Conservation (phyloP, 2,888 invertebrate species). For the Rotaria socialis region DNA sequence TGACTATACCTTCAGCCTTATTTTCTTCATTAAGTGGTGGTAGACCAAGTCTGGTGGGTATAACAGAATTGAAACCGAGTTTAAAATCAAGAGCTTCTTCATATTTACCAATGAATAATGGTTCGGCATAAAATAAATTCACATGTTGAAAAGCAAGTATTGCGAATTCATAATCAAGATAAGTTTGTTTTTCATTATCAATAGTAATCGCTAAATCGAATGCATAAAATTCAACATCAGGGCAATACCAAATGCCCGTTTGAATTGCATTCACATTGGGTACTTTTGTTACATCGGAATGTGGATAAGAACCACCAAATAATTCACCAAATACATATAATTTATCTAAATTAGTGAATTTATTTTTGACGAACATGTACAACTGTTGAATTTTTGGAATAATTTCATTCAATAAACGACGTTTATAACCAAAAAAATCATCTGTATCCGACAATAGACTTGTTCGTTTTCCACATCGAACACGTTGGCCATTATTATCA, state of each 20-base stretch:
- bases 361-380: not conserved
- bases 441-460: not conserved
- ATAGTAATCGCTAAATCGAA: not conserved
- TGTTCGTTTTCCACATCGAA: constrained; percentile 1
- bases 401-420: not conserved
- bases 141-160: not conserved
- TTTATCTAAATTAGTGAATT: not conserved
- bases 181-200: not conserved
- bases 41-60: not conserved
- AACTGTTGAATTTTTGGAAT: not conserved
- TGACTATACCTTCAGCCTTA: not conserved
- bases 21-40: not conserved
- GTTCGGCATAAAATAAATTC: not conserved
- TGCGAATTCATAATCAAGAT: not conserved
- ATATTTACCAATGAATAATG: constrained; percentile 6
- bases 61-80: not conserved
- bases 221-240: constrained; percentile 16
- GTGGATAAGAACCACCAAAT: not conserved
- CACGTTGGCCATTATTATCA: not conserved
- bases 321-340: not conserved
- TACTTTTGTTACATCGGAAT: not conserved
- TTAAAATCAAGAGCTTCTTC: constrained; percentile 7
- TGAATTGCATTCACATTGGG: not conserved
- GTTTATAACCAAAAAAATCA: constrained; percentile 15
- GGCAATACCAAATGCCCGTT: constrained; percentile 7